Evolutionary conservation across 2,797 vertebrate species (phyloP), one percentile per base, ranked within the genome.

Genomic region (Leuciscus waleckii): DNA sequence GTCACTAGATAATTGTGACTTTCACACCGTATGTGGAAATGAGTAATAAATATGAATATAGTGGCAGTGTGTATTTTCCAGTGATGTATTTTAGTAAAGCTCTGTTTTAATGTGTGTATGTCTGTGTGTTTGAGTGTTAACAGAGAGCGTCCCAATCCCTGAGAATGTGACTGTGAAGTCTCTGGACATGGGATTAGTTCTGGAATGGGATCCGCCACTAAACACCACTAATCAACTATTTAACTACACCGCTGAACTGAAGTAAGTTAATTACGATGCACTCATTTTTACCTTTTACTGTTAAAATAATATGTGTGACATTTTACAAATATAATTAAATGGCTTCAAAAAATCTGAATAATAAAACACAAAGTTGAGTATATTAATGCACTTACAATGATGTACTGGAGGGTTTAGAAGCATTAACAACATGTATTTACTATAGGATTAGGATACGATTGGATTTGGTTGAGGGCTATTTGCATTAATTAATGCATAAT

Each of bases 121-220:
- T 69, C 7, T 68, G 23, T 85, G 35, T 73, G 19, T 32, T 84
- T 32, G 73, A 87, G 91, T 26, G 74, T 78, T 70, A 0, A 88
- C 89, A 83, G 92, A 54, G 65, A 35, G 54, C 10, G 68, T 94
- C 10, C 76, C 70, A 5, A 0, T 6, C 0, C 94, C 94, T 74
- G 89, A 84, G 23, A 91, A 93, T 7, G 89, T 94, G 32, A 70
- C 0, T 0, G 6, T 93, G 51, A 91, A 39, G 4, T 94, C 95
- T 35, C 2, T 82, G 17, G 90, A 95, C 90, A 86, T 95, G 92
- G 76, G 93, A 16, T 86, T 95, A 89, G 84, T 93, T 73, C 86
- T 95, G 84, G 75, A 54, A n/a, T 95, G 95, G 95, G 90, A 90
- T 39, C 65, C 90, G 49, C 90, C 94, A 13, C 81, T 58, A 13